phyloP scores from a whole-genome alignment of 1,140 invertebrate genomes.

The Drosophila navojoa region DNA sequence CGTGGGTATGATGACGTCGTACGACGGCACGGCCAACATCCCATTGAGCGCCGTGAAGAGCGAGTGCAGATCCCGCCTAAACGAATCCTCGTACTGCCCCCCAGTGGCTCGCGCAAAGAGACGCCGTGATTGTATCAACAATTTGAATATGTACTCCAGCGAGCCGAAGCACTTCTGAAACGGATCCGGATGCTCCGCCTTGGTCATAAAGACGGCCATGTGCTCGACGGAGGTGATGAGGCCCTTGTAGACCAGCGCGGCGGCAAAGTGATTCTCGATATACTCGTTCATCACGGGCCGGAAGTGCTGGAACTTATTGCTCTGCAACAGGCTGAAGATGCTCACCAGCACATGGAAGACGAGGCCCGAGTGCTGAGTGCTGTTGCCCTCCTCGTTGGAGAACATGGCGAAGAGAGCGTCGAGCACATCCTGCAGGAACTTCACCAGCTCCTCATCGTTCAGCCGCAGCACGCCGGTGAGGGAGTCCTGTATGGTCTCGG shows the following conservation, averaged over 20 bases:
- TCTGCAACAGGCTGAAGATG: conserved; percentile 96
- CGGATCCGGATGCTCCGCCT: conserved; percentile 93
- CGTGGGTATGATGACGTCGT: conserved; percentile 90
- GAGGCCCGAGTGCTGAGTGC: conserved; percentile 87
- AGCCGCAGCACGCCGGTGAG: conserved; percentile 91
- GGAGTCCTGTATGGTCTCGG: conserved; percentile 93
- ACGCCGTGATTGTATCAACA: conserved; percentile 95
- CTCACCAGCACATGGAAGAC: conserved; percentile 91
- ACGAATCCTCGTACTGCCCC: conserved; percentile 94
- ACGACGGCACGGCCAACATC: conserved; percentile 89
- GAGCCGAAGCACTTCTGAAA: conserved; percentile 96
- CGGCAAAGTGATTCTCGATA: conserved; percentile 97
- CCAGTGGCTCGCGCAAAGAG: conserved; percentile 95
- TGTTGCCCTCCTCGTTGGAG: conserved; percentile 96
- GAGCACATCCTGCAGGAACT: conserved; percentile 97
- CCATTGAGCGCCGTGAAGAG: conserved; percentile 91
- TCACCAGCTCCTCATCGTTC: conserved; percentile 95
- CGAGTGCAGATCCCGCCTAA: conserved; percentile 89
- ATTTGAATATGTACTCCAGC: conserved; percentile 97
- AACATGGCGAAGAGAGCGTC: conserved; percentile 98
- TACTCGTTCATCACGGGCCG: conserved; percentile 98
- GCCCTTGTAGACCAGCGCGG: conserved; percentile 97
- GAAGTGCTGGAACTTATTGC: conserved; percentile 97
- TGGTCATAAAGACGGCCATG: conserved; percentile 94
- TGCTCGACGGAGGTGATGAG: conserved; percentile 94